Evolutionary conservation across 2,888 invertebrate species (phyloP), one percentile per base, ranked within the genome.

Genomic region (Onthophagus sagittarius): DNA sequence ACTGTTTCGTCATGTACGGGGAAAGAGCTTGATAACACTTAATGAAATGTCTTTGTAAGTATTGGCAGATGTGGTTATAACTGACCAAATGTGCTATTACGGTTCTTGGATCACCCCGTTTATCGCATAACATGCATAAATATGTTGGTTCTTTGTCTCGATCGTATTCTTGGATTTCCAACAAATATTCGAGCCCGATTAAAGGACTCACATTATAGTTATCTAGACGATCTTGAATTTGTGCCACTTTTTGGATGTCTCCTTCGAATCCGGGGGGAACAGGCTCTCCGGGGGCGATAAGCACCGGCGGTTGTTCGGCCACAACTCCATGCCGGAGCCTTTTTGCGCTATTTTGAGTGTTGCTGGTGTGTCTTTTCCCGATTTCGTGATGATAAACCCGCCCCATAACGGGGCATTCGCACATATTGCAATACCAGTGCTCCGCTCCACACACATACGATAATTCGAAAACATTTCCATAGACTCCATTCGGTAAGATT

Each of bases 21-120:
- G 87, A 86, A 73, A 93, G 85, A 71, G 89, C 85, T 0, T 87
- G 85, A 78, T 88, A 88, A 15, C 89, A 91, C 15, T 89, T 89
- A 6, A 89, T 86, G 84, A 89, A 92, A 83, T 90, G 91, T 71
- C 87, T 85, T 88, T 90, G 88, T 76, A 95, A 84, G 83, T 92
- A 95, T 81, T 82, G 83, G 62, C 81, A 81, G 63, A 85, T 81
- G 82, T 95, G 95, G 84, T 91, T 91, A 84, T 91, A 92, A 82
- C 94, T 93, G 15, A 91, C 91, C 82, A 94, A 88, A 84, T 95
- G 95, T 77, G 91, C 90, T 83, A 94, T 87, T 77, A 94, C 93
- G 71, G 93, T 93, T 67, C 93, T 89, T 31, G 91, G 92, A 82
- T 94, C 93, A 62, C 94, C 94, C 78, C 91, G 91, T 84, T 94